Percentiles rank a stretch among this genome's conserved stretches.
These are phyloP conservation scores for Noturus placidus DNA, from an alignment of 2,113 vertebrate species.

Conservation along the genomic window DNA sequence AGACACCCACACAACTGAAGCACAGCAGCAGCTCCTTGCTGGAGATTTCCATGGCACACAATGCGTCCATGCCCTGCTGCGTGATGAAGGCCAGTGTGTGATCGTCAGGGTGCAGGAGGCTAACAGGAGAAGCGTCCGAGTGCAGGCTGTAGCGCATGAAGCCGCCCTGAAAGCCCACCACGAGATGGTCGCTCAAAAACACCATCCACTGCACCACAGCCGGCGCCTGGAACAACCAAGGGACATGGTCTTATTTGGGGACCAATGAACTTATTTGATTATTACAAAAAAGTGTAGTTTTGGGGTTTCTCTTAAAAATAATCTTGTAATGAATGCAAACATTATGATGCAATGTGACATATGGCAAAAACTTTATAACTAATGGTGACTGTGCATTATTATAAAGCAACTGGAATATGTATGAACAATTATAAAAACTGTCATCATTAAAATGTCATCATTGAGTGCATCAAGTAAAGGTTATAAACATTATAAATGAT, in stretches of 20 bases:
- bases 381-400: too few relatives aligned
- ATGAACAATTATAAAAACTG: too few relatives aligned
- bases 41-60: constrained; percentile 95
- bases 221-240: constrained; percentile 67
- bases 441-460: too few relatives aligned
- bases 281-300: neutral
- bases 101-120: constrained; percentile 90
- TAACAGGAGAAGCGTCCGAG: constrained; percentile 79
- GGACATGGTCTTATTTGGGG: neutral
- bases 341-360: neutral
- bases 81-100: constrained; percentile 91
- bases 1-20: constrained; percentile 93
- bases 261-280: too few relatives aligned
- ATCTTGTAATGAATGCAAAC: neutral
- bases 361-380: neutral
- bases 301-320: neutral
- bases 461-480: too few relatives aligned
- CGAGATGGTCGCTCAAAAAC: constrained; percentile 88
- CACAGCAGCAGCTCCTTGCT: constrained; percentile 96
- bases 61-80: constrained; percentile 87
- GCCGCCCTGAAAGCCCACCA: constrained; percentile 91
- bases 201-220: constrained; percentile 94
- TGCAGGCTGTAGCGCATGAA: constrained; percentile 87
- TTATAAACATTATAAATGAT: too few relatives aligned
- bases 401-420: too few relatives aligned